These are phyloP conservation scores for Petrosia ficiformis DNA, from an alignment of 37 sponge, comb jelly and placozoan genomes.

Conservation along the genomic window DNA sequence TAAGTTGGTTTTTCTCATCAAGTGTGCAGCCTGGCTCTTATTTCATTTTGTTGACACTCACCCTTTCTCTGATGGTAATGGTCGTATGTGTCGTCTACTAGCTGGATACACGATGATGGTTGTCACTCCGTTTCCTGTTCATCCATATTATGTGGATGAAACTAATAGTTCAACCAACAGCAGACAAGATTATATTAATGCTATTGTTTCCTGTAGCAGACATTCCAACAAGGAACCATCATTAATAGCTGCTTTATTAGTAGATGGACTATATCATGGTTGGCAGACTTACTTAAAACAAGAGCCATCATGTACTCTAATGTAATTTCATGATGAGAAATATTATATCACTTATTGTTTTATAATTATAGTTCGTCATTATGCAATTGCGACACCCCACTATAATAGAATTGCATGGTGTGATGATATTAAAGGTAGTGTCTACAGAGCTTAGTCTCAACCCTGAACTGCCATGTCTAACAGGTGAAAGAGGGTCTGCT, in stretches of 20 bases:
- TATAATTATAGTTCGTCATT: too few species aligned
- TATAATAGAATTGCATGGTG: too few species aligned
- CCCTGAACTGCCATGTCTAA: too few species aligned
- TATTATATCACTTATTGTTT: too few species aligned
- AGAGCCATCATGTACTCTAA: background rate
- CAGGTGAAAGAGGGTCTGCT: too few species aligned
- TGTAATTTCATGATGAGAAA: too few species aligned
- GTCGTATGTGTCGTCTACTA: conserved; percentile 57
- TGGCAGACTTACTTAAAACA: conserved; percentile 24
- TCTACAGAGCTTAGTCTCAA: too few species aligned
- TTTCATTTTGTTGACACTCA: conserved; percentile 59
- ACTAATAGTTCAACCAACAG: too few species aligned
- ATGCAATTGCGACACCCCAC: too few species aligned
- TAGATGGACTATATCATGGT: conserved; percentile 24
- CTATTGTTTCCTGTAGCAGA: conserved; percentile 49
- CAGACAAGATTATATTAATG: conserved; percentile 35
- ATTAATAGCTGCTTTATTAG: conserved; percentile 38
- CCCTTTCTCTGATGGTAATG: conserved; percentile 74
- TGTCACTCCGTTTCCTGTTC: conserved; percentile 59
- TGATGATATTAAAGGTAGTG: too few species aligned
- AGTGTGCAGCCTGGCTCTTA: conserved; percentile 52
- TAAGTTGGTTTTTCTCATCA: conserved; percentile 17
- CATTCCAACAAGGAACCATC: conserved; percentile 14
- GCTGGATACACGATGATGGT: conserved; percentile 34
- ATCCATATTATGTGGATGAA: conserved; percentile 4